These are phyloP conservation scores for Dendropsophus ebraccatus DNA, from an alignment of 2,113 vertebrate genomes.

Conservation along the genomic window DNA sequence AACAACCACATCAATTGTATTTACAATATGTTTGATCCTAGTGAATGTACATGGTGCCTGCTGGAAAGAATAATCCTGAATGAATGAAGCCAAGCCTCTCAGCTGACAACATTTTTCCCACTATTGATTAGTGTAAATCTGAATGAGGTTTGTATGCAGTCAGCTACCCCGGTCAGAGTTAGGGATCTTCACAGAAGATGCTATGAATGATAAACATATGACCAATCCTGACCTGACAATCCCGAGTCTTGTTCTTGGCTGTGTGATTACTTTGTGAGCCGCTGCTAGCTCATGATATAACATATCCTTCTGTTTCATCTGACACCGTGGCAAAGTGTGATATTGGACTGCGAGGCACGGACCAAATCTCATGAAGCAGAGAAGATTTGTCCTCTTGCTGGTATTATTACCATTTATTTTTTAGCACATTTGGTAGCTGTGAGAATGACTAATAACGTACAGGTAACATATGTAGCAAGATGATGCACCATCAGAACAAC, in stretches of 20 bases:
- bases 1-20: too few relatives aligned
- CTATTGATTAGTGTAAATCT: not conserved
- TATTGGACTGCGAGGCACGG: slow-evolving; percentile 28
- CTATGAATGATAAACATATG: slow-evolving; percentile 30
- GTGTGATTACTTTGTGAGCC: slow-evolving; percentile 39
- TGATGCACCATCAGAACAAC: not conserved
- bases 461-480: not conserved
- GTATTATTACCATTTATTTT: slow-evolving; percentile 33
- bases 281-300: slow-evolving; percentile 27
- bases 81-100: not conserved
- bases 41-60: not conserved
- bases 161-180: not conserved
- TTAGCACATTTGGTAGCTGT: slow-evolving; percentile 31
- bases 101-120: not conserved
- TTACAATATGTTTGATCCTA: not conserved
- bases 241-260: slow-evolving; percentile 25
- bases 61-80: not conserved
- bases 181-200: slow-evolving; percentile 9
- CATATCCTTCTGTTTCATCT: slow-evolving; percentile 44
- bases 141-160: slow-evolving; percentile 17
- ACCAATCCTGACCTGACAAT: slow-evolving; percentile 44
- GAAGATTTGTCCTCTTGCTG: slow-evolving; percentile 24
- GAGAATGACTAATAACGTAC: slow-evolving; percentile 10
- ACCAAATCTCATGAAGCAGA: not conserved
- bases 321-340: slow-evolving; percentile 38